Evolutionary conservation across 2,113 vertebrate species (phyloP).

Genomic region (Crotophaga sulcirostris): DNA sequence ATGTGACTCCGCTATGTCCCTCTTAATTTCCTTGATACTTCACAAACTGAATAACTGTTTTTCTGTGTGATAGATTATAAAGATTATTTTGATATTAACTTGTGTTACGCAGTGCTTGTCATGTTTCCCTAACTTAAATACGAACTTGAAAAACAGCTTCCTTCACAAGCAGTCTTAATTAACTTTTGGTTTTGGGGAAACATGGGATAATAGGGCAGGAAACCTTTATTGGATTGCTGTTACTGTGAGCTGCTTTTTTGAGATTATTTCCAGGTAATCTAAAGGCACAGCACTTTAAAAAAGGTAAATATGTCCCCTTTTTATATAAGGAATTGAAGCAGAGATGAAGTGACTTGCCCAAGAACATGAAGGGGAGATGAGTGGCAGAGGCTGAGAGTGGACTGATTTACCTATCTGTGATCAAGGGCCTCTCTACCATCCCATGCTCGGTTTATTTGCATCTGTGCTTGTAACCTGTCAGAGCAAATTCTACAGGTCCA

Average conservation of each 20-base stretch:
- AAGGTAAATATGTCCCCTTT: not conserved
- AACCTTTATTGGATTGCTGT: not conserved
- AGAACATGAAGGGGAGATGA: not conserved
- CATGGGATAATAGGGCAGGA: not conserved
- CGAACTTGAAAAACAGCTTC: not conserved
- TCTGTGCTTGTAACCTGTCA: not conserved
- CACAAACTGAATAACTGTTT: not conserved
- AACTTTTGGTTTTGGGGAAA: not conserved
- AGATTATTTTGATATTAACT: not conserved
- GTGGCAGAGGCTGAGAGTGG: not conserved
- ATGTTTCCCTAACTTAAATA: not conserved
- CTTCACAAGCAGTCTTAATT: not conserved
- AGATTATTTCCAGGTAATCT: not conserved
- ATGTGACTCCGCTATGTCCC: not conserved
- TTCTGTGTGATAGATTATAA: not conserved
- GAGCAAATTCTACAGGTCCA: not conserved
- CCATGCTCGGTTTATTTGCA: not conserved
- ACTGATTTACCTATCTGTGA: not conserved
- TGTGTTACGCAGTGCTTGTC: not conserved
- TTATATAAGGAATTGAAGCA: not conserved
- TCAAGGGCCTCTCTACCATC: not conserved
- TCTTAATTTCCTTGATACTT: not conserved
- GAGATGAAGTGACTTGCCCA: not conserved
- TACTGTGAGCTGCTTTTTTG: not conserved
- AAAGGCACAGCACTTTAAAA: not conserved